Conservation (phyloP, 2,797 vertebrate genomes). For the Eulemur coronatus region DNA sequence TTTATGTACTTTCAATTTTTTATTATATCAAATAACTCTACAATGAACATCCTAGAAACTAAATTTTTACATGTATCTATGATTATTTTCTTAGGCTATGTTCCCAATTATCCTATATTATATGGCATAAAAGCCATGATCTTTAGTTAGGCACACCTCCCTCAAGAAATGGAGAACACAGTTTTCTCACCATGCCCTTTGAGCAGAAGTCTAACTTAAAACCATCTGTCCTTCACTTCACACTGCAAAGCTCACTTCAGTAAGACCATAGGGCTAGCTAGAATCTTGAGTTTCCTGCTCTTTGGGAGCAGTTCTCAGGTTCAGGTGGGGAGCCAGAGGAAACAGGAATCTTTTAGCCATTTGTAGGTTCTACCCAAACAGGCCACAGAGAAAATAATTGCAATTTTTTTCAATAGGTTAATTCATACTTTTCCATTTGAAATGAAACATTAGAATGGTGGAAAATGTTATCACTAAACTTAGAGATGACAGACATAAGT, state of each 20-base stretch:
- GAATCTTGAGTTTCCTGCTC: neutral
- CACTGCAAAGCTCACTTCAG: constrained; percentile 10
- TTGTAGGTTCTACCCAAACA: neutral
- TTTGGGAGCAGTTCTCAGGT: neutral
- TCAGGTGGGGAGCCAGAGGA: neutral
- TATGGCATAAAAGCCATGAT: neutral
- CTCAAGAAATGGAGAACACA: constrained; percentile 4
- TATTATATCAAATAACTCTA: constrained; percentile 4
- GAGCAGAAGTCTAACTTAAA: constrained; percentile 20
- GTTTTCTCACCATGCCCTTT: neutral
- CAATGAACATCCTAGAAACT: neutral
- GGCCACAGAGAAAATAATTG: neutral
- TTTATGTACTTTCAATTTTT: neutral
- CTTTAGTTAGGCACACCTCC: constrained; percentile 22
- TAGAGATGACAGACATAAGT: constrained; percentile 25
- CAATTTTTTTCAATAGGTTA: constrained; percentile 13
- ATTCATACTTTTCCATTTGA: constrained; percentile 19
- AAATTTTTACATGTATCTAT: neutral
- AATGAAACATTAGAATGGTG: neutral
- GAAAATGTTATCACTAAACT: constrained; percentile 45
- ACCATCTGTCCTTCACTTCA: neutral
- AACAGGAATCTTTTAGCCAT: neutral
- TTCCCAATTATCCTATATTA: neutral
- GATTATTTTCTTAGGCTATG: constrained; percentile 27
- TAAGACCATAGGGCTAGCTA: neutral